phyloP scores from a whole-genome alignment of 2,888 invertebrate species.

The Hypsopygia costalis region DNA sequence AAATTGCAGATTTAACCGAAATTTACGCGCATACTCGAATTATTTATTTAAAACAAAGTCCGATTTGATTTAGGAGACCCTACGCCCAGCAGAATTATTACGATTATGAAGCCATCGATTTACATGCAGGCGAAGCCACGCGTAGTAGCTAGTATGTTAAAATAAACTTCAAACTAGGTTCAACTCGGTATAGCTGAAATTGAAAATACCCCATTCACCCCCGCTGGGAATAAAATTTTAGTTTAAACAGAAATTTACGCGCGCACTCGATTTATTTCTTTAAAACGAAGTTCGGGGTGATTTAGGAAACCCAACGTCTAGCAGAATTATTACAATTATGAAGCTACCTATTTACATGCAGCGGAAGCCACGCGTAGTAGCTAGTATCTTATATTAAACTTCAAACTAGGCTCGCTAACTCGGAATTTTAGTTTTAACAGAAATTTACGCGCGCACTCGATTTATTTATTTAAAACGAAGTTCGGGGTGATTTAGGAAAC shows the following conservation, averaged over 20 bases:
- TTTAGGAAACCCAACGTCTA: slow-evolving; percentile 13
- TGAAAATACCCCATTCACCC: no score
- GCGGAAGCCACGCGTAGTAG: no score
- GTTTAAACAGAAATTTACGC: slow-evolving; percentile 14
- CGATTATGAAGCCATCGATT: no score
- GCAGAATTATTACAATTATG: slow-evolving; percentile 16
- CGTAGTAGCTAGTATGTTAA: no score
- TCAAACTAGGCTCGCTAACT: no score
- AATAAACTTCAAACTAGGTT: no score
- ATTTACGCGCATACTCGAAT: slow-evolving; percentile 13
- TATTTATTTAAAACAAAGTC: slow-evolving; percentile 19
- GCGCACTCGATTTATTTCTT: slow-evolving; percentile 16
- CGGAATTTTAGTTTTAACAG: slow-evolving; percentile 15
- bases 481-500: slow-evolving; percentile 16
- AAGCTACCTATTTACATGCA: no score
- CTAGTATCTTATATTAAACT: no score
- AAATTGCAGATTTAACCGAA: slow-evolving; percentile 16
- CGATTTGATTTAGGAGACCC: slow-evolving; percentile 16
- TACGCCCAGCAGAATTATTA: slow-evolving; percentile 15
- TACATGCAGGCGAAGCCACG: no score
- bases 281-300: slow-evolving; percentile 17
- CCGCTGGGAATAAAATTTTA: slow-evolving; percentile 14
- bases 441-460: slow-evolving; percentile 13
- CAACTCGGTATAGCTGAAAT: no score
- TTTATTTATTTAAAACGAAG: slow-evolving; percentile 18